A percentile compares a stretch with the other conserved stretches of the same genome.
These are phyloP conservation scores for Gobiocypris rarus DNA, from an alignment of 2,113 vertebrate species.

Conservation along the genomic window DNA sequence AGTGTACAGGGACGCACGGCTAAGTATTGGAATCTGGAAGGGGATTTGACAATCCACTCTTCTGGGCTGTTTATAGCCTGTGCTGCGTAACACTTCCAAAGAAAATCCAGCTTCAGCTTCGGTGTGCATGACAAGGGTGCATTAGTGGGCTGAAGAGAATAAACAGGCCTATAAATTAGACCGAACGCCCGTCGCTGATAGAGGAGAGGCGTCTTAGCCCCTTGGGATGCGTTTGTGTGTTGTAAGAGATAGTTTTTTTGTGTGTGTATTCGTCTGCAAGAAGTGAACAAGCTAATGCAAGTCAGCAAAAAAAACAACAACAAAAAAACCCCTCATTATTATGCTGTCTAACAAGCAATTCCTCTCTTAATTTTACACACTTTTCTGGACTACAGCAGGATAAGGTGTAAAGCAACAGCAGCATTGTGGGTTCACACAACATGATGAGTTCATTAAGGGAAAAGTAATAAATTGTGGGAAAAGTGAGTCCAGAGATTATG, in stretches of 20 bases:
- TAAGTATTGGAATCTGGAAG: not conserved
- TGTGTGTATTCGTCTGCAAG: slow-evolving; percentile 34
- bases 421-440: not conserved
- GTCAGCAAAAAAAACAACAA: not conserved
- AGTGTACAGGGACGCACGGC: not conserved
- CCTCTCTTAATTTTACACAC: not conserved
- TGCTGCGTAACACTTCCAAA: slow-evolving; percentile 28
- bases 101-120: not conserved
- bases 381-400: not conserved
- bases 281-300: not conserved
- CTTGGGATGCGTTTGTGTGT: not conserved
- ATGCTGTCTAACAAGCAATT: slow-evolving; percentile 42
- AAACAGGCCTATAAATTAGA: slow-evolving; percentile 55
- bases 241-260: slow-evolving; percentile 40
- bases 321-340: slow-evolving; percentile 12
- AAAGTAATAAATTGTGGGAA: too few relatives aligned
- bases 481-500: not conserved
- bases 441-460: too few relatives aligned
- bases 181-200: not conserved
- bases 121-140: slow-evolving; percentile 43
- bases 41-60: not conserved
- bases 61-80: not conserved
- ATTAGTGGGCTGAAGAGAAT: slow-evolving; percentile 48
- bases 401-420: not conserved
- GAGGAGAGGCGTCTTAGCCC: not conserved